Evolutionary conservation across 2,113 vertebrate genomes (phyloP), one percentile per base, ranked within the genome.

Genomic region (Rana temporaria): DNA sequence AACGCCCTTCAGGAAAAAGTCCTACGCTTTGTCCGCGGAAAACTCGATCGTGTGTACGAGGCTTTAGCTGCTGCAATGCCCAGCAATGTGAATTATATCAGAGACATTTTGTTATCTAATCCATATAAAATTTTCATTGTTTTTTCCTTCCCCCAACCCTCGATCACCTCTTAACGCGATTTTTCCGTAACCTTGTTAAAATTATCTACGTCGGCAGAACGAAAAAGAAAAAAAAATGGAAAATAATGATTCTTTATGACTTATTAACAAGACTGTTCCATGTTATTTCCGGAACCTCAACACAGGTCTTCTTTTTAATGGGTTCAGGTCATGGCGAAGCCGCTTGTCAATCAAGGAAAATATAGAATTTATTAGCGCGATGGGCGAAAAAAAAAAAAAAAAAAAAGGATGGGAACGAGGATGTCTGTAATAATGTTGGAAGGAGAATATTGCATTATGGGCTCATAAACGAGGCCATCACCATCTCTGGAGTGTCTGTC

Each of bases 401-500:
- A 17, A 74, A 73, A 22, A 20, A 30, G 57, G 32, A n/a, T 2
- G 26, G 26, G 30, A 17, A 52, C 38, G 7, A 30, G 56, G 9
- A 59, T 12, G 59, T 34, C 32, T 42, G 38, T 75, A 62, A 75
- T 60, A 75, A 75, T 32, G 34, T 62, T 75, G 72, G 57, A 75
- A 75, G 34, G 12, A 75, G 72, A 62, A 74, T 19, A 88, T 88
- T 90, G 87, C 89, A 89, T 93, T 92, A 91, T 90, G 89, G 92
- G 88, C 87, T 86, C 91, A 87, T 87, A 92, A 94, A 91, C 74
- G 85, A 89, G 88, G 88, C 88, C 90, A 86, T 85, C 88, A 82
- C 91, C 90, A 90, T 89, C 91, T 90, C 87, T 87, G 84, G 84
- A 85, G 86, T 81, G 86, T 86, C 90, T 91, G 91, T 92, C 93